Conservation (phyloP, 2,888 invertebrate species). For the Cyrtodaria siliqua region DNA sequence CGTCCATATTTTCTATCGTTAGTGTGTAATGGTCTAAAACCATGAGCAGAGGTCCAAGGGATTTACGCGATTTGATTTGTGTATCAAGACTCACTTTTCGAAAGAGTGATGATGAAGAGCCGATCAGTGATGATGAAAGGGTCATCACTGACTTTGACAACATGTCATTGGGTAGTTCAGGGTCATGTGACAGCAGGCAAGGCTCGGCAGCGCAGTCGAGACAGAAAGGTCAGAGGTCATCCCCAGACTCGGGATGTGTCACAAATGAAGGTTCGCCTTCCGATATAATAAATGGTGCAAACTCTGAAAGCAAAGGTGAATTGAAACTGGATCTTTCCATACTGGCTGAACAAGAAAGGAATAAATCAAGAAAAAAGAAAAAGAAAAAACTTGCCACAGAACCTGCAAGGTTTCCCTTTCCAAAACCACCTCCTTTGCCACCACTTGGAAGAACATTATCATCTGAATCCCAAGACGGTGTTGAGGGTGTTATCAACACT, state of each 20-base stretch:
- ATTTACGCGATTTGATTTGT: constrained; percentile 85
- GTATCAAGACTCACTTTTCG: constrained; percentile 83
- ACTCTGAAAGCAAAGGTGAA: constrained; percentile 23
- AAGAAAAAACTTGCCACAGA: constrained; percentile 61
- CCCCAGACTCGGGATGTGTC: constrained; percentile 81
- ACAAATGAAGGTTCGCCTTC: constrained; percentile 77
- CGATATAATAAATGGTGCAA: constrained; percentile 41
- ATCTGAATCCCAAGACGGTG: neutral
- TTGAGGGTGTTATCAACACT: no score
- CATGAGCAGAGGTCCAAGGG: constrained; percentile 85
- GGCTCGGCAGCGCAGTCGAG: constrained; percentile 45
- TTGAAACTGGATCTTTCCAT: constrained; percentile 47
- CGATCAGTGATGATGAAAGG: constrained; percentile 74
- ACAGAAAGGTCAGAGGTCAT: constrained; percentile 25
- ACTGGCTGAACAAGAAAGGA: constrained; percentile 23
- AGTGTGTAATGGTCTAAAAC: constrained; percentile 1
- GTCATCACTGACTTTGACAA: constrained; percentile 64
- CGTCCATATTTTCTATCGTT: constrained; percentile 10
- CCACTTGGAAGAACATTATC: constrained; percentile 45
- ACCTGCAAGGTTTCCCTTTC: constrained; percentile 73
- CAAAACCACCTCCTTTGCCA: constrained; percentile 75
- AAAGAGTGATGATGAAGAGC: constrained; percentile 82
- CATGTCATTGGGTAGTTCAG: constrained; percentile 71
- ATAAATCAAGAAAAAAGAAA: constrained; percentile 60
- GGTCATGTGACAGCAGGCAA: constrained; percentile 66